Conservation (phyloP, 2,888 invertebrate genomes). For the Pristionchus mayeri region DNA sequence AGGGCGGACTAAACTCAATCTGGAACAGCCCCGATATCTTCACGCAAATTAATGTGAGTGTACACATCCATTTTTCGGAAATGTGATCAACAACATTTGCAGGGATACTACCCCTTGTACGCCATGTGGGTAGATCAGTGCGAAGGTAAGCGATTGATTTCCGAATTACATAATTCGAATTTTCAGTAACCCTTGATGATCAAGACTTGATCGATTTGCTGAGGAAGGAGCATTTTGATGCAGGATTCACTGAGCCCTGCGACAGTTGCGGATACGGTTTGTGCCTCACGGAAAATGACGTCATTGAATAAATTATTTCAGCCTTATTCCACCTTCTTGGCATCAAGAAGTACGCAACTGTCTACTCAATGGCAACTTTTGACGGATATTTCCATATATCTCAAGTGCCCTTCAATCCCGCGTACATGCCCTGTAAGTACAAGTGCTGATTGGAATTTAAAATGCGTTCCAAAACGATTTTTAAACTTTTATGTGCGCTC, state of each 20-base stretch:
- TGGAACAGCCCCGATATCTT: conserved; percentile 2
- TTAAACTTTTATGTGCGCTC: no score
- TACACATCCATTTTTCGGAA: background rate
- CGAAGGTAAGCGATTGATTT: background rate
- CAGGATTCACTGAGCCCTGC: background rate
- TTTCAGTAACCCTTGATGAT: conserved; percentile 5
- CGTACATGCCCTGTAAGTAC: conserved; percentile 25
- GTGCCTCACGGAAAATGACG: no score
- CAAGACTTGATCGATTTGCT: background rate
- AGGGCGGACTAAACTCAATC: background rate
- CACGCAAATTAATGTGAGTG: conserved; percentile 2
- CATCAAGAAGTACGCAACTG: conserved; percentile 8
- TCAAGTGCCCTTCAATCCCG: background rate
- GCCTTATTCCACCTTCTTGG: conserved; percentile 16
- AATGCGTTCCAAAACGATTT: no score
- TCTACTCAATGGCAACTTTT: background rate
- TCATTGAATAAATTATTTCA: background rate
- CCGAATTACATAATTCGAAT: no score
- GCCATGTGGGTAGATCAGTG: conserved; percentile 1
- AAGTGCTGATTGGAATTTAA: no score
- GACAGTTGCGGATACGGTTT: conserved; percentile 42
- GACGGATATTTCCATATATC: background rate
- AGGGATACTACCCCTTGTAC: conserved; percentile 10
- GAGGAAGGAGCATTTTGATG: conserved; percentile 19
- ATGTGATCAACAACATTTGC: background rate